Percentiles rank a stretch among this genome's conserved stretches.
These are phyloP conservation scores for Microtus pennsylvanicus DNA, from an alignment of 2,113 vertebrate genomes.

Conservation along the genomic window DNA sequence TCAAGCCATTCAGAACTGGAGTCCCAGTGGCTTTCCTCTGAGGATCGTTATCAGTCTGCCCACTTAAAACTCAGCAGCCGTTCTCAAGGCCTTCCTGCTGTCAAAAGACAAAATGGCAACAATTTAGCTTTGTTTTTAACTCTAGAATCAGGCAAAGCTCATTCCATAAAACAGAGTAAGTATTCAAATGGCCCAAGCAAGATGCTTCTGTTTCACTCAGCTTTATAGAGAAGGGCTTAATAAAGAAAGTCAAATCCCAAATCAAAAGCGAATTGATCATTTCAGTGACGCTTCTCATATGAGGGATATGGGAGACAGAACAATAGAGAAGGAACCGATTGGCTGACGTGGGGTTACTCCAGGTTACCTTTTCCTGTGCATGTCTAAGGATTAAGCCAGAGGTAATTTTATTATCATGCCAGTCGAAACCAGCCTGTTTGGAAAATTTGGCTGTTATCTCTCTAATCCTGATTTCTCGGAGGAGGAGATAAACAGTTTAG, in stretches of 20 bases:
- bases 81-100: neutral
- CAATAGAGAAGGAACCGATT: neutral
- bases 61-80: neutral
- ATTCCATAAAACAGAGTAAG: neutral
- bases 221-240: neutral
- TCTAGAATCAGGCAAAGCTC: neutral
- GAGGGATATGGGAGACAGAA: neutral
- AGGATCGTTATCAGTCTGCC: neutral
- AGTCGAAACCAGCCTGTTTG: slow-evolving; percentile 13
- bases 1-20: neutral
- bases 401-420: slow-evolving; percentile 41
- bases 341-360: neutral
- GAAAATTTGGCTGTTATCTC: slow-evolving; percentile 42
- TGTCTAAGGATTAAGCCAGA: neutral
- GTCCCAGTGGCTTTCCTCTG: neutral
- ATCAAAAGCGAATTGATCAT: neutral
- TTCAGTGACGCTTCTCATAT: neutral
- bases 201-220: too few relatives aligned
- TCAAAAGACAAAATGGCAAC: neutral
- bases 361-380: neutral
- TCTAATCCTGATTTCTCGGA: slow-evolving; percentile 33
- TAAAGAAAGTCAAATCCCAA: neutral
- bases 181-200: neutral
- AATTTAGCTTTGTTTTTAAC: neutral
- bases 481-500: slow-evolving; percentile 40